Evolutionary conservation across 2,888 invertebrate genomes (phyloP), one percentile per base, ranked within the genome.

Genomic region (Perizoma affinitatum): DNA sequence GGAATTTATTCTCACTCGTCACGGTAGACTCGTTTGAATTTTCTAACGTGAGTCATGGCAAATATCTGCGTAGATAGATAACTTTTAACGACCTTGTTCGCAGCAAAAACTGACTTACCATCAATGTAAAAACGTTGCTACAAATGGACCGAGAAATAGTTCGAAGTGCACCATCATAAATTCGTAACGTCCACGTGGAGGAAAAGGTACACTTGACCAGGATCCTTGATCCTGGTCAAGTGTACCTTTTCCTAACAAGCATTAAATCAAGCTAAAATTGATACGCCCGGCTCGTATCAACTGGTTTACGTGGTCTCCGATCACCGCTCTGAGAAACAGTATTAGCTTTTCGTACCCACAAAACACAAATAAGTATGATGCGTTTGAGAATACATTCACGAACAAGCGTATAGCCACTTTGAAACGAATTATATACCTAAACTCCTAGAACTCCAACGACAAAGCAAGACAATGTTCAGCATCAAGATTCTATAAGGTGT

Each of bases 401-500:
- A 22, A 10, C 10, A 42, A 5, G 6, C 5, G 5, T 10, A 42
- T 10, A 42, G 10, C 10, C n/a, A 42, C 10, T 42, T 10, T 42
- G 5, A 42, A 5, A 22, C 44, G 7, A 11, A 44, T 7, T 44
- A 44, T 22, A 22, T 22, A 44, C 44, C 22, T 11, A 11, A 22
- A 6, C 11, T 22, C 22, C 22, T 44, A 22, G 44, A 44, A 54
- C 50, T 34, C n/a, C 51, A 42, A 48, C 51, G 57, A 50, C 53
- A 46, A 49, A 50, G 45, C 41, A 44, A 54, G 52, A 44, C 45
- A 56, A 63, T 22, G 48, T 50, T 45, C 47, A 50, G 41, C 42
- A 66, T 61, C 58, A 61, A 60, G 56, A 66, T 69, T 71, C 61
- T 70, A 67, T 70, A 57, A 49, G 44, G 56, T 69, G 59, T 57